Percentiles rank a stretch among this genome's conserved stretches.
Conservation (phyloP, 2,113 vertebrate genomes). For the Egretta garzetta region DNA sequence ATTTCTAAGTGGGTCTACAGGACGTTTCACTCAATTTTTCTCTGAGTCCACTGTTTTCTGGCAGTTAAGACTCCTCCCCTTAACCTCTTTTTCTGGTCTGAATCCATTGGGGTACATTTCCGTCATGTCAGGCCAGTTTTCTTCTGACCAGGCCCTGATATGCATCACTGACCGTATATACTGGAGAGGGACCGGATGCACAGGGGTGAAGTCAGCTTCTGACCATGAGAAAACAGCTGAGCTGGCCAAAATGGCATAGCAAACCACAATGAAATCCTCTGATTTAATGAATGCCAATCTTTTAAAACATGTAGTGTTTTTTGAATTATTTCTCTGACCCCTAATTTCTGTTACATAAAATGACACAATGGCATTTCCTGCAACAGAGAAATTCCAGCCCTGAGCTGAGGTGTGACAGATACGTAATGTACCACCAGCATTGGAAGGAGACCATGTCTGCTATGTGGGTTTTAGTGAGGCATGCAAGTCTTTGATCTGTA, state of each 20-base stretch:
- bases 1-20: background rate
- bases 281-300: background rate
- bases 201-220: background rate
- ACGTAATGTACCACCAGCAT: fast-evolving
- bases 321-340: background rate
- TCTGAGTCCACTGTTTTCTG: background rate
- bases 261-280: background rate
- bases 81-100: background rate
- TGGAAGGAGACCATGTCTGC: background rate
- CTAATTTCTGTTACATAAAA: background rate
- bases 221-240: background rate
- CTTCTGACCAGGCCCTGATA: background rate
- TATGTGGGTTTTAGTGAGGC: background rate
- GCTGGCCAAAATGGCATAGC: fast-evolving
- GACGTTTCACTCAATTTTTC: background rate
- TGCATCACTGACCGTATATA: background rate
- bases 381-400: background rate
- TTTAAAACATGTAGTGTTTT: background rate
- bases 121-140: background rate
- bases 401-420: background rate
- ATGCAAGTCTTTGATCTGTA: background rate
- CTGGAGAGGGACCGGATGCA: background rate
- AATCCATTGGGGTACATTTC: background rate
- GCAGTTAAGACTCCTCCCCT: background rate
- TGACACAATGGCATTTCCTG: background rate